These are phyloP conservation scores for Alviniconcha marisindica DNA, from an alignment of 1,140 invertebrate genomes.

Conservation along the genomic window DNA sequence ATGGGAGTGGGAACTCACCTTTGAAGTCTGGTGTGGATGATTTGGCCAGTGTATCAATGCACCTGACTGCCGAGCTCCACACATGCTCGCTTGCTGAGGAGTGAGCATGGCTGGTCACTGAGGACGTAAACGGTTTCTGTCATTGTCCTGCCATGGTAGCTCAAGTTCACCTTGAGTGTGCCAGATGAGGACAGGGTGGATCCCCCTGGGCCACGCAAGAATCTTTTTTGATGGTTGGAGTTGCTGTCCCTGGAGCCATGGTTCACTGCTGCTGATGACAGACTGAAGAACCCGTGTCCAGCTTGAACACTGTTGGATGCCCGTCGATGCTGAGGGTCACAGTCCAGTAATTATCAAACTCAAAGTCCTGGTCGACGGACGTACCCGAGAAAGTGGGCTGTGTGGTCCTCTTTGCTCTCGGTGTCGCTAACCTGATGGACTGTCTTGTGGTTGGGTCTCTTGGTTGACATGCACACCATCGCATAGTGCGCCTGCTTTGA, in stretches of 20 bases:
- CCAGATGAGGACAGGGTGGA: not conserved
- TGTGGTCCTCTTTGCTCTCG: not conserved
- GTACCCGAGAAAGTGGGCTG: not conserved
- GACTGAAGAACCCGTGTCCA: slow-evolving; percentile 16
- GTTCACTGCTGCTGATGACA: not conserved
- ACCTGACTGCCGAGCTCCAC: no score
- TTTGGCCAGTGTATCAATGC: no score
- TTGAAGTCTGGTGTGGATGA: no score
- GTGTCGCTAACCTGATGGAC: not conserved
- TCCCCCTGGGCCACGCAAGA: not conserved
- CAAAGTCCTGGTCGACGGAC: not conserved
- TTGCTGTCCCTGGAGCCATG: not conserved
- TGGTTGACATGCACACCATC: not conserved
- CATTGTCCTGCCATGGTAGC: not conserved
- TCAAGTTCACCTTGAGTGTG: not conserved
- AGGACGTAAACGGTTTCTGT: not conserved
- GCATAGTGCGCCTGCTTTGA: not conserved
- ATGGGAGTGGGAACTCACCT: no score
- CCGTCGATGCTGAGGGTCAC: not conserved
- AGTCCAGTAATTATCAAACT: not conserved
- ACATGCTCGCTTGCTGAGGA: no score
- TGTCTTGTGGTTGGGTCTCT: not conserved
- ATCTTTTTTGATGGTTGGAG: not conserved
- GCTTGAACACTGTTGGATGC: not conserved
- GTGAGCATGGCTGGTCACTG: not conserved